Conservation (phyloP, 2,113 vertebrate species). For the Hypanus sabinus region DNA sequence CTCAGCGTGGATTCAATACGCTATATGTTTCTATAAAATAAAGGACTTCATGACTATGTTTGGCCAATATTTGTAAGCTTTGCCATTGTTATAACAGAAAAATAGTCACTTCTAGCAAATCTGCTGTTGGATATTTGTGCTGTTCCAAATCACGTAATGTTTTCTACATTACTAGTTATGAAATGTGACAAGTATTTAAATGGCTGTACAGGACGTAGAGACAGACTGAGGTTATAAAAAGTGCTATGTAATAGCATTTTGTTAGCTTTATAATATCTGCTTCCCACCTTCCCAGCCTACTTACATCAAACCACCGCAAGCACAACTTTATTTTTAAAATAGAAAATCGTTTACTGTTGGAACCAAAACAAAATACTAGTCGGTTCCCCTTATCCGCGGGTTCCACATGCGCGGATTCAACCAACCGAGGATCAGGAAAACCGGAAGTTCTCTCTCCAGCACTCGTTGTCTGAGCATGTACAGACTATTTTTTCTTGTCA, state of each 20-base stretch:
- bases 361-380: too few relatives aligned
- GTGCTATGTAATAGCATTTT: not conserved
- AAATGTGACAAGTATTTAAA: not conserved
- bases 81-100: not conserved
- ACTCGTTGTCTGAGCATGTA: too few relatives aligned
- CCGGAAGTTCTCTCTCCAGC: too few relatives aligned
- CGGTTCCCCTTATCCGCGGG: too few relatives aligned
- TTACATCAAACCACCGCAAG: not conserved
- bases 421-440: too few relatives aligned
- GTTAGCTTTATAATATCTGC: not conserved
- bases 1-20: too few relatives aligned
- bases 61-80: not conserved
- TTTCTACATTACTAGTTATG: not conserved
- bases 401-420: too few relatives aligned
- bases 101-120: not conserved
- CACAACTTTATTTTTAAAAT: not conserved
- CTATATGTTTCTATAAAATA: not conserved
- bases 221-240: not conserved
- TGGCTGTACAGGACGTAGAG: not conserved
- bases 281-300: not conserved
- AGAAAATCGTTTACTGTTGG: not conserved
- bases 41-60: not conserved
- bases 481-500: too few relatives aligned
- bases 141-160: not conserved
- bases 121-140: not conserved